Evolutionary conservation across 2,888 invertebrate species (phyloP).

Genomic region (Lasioglossum marginatum): DNA sequence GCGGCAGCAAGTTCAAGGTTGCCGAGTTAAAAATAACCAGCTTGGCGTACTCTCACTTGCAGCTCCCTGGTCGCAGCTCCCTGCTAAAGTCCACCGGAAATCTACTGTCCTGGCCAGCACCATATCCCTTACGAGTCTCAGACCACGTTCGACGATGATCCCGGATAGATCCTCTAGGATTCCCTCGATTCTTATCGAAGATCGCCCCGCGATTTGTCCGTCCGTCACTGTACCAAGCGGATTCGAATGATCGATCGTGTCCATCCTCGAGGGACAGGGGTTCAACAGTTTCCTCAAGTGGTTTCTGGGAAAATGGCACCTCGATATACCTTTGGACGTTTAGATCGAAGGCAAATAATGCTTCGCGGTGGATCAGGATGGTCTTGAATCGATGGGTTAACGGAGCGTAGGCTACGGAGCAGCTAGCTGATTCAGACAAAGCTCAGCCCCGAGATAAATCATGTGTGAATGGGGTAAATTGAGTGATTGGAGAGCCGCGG

Average conservation of each 20-base stretch:
- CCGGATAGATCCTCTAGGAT: background rate
- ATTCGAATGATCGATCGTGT: conserved; percentile 22
- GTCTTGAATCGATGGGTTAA: conserved; percentile 13
- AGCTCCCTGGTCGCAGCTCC: conserved; percentile 44
- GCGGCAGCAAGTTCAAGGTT: conserved; percentile 79
- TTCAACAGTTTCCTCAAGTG: background rate
- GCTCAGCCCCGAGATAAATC: background rate
- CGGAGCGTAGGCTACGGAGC: background rate
- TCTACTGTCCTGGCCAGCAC: conserved; percentile 48
- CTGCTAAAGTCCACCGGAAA: conserved; percentile 62
- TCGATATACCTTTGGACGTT: background rate
- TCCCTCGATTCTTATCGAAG: background rate
- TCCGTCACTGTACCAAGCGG: background rate
- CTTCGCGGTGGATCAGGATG: background rate
- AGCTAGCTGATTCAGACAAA: background rate
- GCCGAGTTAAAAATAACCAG: conserved; percentile 77
- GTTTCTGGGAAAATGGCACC: conserved; percentile 6
- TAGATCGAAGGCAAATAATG: background rate
- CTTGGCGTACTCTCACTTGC: conserved; percentile 61
- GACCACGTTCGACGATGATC: background rate
- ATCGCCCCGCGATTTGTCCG: background rate
- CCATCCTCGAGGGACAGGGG: background rate
- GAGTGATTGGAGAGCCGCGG: conserved; percentile 13
- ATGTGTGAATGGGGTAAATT: conserved; percentile 14
- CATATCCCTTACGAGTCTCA: conserved; percentile 4